These are phyloP conservation scores for Vanessa atalanta DNA, from an alignment of 1,140 invertebrate species.

Conservation along the genomic window DNA sequence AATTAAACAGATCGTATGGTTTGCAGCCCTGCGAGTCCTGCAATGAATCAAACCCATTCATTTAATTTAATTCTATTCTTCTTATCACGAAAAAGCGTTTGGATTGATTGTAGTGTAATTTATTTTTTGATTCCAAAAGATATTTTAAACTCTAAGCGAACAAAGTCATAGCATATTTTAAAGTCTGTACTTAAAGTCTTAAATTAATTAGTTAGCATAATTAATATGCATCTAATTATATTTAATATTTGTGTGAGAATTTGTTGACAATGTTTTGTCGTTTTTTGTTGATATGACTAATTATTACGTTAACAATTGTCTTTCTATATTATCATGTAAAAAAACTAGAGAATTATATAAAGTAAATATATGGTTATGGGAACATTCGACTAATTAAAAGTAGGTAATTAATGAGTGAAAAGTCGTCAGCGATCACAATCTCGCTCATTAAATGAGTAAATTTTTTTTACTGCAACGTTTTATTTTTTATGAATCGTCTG, in stretches of 20 bases:
- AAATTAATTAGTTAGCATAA: too few species aligned
- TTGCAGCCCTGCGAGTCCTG: too few species aligned
- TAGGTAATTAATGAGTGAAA: background rate
- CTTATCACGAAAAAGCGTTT: too few species aligned
- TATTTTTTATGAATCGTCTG: background rate
- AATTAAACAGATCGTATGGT: too few species aligned
- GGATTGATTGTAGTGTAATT: too few species aligned
- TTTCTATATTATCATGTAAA: background rate
- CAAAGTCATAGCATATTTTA: too few species aligned
- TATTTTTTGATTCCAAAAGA: too few species aligned
- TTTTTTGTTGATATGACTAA: background rate
- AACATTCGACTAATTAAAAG: background rate
- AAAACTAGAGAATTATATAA: background rate
- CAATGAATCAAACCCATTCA: too few species aligned
- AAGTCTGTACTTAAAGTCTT: too few species aligned
- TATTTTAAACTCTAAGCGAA: too few species aligned
- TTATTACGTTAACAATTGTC: background rate
- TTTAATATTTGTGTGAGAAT: background rate
- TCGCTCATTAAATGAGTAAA: background rate
- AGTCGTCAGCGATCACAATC: background rate
- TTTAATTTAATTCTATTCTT: too few species aligned
- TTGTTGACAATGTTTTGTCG: background rate
- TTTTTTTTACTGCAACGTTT: background rate
- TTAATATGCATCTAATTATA: background rate
- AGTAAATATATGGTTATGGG: constrained; percentile 5